Evolutionary conservation across 2,888 invertebrate species (phyloP).

Genomic region (Tachina fera): DNA sequence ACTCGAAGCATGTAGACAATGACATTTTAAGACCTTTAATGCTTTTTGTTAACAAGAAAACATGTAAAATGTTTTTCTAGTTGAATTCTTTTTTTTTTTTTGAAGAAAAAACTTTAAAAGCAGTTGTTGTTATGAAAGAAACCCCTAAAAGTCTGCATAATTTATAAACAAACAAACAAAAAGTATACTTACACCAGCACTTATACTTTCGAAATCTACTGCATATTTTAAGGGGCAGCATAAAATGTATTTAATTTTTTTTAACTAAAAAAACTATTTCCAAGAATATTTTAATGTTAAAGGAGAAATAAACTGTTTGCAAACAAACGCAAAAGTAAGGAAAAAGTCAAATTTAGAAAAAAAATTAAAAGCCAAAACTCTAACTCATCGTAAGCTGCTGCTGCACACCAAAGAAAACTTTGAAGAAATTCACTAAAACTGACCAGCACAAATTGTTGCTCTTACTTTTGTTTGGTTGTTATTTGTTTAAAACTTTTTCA

Average conservation of each 20-base stretch:
- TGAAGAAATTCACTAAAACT: constrained; percentile 7
- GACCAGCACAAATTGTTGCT: not conserved
- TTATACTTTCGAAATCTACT: constrained; percentile 11
- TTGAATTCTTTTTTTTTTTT: constrained; percentile 14
- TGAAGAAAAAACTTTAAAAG: constrained; percentile 15
- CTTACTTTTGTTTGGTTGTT: not conserved
- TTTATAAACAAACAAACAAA: constrained; percentile 45
- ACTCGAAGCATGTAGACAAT: constrained; percentile 11
- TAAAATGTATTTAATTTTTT: constrained; percentile 53
- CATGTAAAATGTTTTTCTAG: constrained; percentile 37
- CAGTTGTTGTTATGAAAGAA: not conserved
- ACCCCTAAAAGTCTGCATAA: constrained; percentile 45
- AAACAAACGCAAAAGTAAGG: constrained; percentile 28
- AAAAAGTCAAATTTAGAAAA: constrained; percentile 8
- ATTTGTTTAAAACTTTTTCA: constrained; percentile 14
- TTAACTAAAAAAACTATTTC: constrained; percentile 48
- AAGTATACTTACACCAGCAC: constrained; percentile 13
- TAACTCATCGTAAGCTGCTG: constrained; percentile 8
- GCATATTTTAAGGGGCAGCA: constrained; percentile 52
- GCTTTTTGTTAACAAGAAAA: constrained; percentile 43
- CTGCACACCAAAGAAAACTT: not conserved
- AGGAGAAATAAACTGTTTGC: constrained; percentile 21
- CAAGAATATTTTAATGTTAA: constrained; percentile 29
- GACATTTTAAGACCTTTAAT: constrained; percentile 54
- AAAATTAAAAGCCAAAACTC: not conserved